These are phyloP conservation scores for Stenichneumon culpator DNA, from an alignment of 2,888 invertebrate species.

Conservation along the genomic window DNA sequence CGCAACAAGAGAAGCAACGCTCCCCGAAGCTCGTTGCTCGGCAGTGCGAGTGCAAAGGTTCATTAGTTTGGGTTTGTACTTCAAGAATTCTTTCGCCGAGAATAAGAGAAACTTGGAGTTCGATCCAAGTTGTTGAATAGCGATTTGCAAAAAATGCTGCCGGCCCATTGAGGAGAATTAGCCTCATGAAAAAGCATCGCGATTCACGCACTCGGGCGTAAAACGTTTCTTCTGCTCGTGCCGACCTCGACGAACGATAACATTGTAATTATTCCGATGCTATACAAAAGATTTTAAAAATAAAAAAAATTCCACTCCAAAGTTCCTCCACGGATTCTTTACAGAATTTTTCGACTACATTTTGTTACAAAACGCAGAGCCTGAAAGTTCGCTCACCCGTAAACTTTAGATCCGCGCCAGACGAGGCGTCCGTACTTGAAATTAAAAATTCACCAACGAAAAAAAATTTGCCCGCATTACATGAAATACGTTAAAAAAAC, in stretches of 20 bases:
- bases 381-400: neutral
- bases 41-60: neutral
- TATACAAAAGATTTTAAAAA: too few relatives aligned
- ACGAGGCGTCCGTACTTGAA: neutral
- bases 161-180: neutral
- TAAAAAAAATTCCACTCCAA: too few relatives aligned
- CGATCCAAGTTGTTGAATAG: neutral
- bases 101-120: slow-evolving; percentile 23
- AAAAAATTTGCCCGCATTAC: neutral
- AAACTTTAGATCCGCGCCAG: neutral
- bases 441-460: neutral
- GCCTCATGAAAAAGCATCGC: too few relatives aligned
- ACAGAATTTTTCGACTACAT: neutral
- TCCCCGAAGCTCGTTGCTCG: neutral
- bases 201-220: too few relatives aligned
- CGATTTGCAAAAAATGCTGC: neutral
- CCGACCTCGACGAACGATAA: too few relatives aligned
- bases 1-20: slow-evolving; percentile 46
- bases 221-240: too few relatives aligned
- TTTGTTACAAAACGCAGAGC: neutral
- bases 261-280: too few relatives aligned
- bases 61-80: slow-evolving; percentile 36
- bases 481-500: too few relatives aligned
- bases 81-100: slow-evolving; percentile 24
- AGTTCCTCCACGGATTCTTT: neutral